A percentile compares a stretch with the other conserved stretches of the same genome.
phyloP scores from a whole-genome alignment of 2,888 invertebrate species.

The Drosophila setosimentum region DNA sequence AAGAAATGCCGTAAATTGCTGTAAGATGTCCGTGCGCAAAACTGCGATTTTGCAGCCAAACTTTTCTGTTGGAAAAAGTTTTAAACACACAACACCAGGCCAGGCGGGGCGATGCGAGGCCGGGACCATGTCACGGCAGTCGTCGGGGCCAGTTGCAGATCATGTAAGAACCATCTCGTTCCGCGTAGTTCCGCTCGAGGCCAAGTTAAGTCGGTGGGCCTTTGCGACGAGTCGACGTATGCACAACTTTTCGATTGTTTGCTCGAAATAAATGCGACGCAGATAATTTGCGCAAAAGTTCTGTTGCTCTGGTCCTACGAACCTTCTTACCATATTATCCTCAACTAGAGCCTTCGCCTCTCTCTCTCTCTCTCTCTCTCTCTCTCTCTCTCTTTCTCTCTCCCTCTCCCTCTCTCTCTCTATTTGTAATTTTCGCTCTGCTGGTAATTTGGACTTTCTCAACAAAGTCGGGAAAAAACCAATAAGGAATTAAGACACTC shows the following conservation, averaged over 20 bases:
- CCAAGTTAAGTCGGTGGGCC: constrained; percentile 36
- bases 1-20: constrained; percentile 73
- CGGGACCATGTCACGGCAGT: constrained; percentile 37
- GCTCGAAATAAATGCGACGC: constrained; percentile 78
- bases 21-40: constrained; percentile 65
- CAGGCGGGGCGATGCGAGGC: not conserved
- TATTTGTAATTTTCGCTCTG: not conserved
- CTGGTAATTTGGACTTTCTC: not conserved
- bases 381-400: not conserved
- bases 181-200: constrained; percentile 23
- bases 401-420: not conserved
- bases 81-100: constrained; percentile 54
- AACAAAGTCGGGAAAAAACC: constrained; percentile 4
- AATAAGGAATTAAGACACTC: not conserved
- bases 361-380: not conserved
- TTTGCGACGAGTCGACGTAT: constrained; percentile 55
- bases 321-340: constrained; percentile 42
- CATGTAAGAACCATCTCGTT: constrained; percentile 31
- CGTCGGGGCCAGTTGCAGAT: constrained; percentile 39
- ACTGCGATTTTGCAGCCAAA: constrained; percentile 52
- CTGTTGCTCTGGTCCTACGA: constrained; percentile 28
- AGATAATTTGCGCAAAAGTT: constrained; percentile 77
- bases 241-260: constrained; percentile 77
- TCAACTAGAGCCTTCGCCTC: not conserved
- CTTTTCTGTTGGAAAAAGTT: constrained; percentile 69